A percentile compares a stretch with the other conserved stretches of the same genome.
Conservation (phyloP, 2,113 vertebrate genomes). For the Sitta europaea region DNA sequence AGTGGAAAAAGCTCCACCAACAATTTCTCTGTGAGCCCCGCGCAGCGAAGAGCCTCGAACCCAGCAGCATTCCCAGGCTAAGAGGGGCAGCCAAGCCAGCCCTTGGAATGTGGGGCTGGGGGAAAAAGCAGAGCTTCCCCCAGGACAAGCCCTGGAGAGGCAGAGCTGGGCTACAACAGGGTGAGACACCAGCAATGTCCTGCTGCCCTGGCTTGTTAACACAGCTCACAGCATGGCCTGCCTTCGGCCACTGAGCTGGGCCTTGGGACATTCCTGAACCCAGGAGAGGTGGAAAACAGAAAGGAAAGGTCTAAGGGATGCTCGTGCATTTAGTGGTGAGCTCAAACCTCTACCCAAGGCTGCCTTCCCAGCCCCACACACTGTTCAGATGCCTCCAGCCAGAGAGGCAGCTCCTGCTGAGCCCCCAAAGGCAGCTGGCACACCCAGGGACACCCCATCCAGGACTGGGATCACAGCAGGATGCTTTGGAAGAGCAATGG, state of each 20-base stretch:
- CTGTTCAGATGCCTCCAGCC: not conserved
- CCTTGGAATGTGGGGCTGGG: not conserved
- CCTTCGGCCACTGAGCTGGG: not conserved
- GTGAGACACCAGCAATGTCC: not conserved
- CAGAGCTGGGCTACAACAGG: not conserved
- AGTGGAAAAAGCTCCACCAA: not conserved
- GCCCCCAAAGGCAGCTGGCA: not conserved
- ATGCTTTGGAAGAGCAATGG: not conserved
- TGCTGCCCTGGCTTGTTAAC: not conserved
- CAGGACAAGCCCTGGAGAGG: not conserved
- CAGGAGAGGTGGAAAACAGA: not conserved
- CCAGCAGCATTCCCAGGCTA: not conserved
- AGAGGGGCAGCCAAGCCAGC: not conserved
- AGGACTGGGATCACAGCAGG: not conserved
- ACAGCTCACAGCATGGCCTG: not conserved
- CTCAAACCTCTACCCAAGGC: not conserved
- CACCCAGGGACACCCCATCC: not conserved
- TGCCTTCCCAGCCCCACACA: not conserved
- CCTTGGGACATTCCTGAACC: not conserved
- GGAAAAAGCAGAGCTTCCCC: not conserved
- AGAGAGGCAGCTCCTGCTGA: not conserved
- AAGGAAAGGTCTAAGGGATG: not conserved
- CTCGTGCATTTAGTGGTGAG: rapidly evolving
- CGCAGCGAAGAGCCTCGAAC: not conserved
- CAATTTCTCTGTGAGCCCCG: not conserved